A percentile compares a stretch with the other conserved stretches of the same genome.
phyloP scores from a whole-genome alignment of 2,113 vertebrate genomes.

The Corythaixoides concolor region DNA sequence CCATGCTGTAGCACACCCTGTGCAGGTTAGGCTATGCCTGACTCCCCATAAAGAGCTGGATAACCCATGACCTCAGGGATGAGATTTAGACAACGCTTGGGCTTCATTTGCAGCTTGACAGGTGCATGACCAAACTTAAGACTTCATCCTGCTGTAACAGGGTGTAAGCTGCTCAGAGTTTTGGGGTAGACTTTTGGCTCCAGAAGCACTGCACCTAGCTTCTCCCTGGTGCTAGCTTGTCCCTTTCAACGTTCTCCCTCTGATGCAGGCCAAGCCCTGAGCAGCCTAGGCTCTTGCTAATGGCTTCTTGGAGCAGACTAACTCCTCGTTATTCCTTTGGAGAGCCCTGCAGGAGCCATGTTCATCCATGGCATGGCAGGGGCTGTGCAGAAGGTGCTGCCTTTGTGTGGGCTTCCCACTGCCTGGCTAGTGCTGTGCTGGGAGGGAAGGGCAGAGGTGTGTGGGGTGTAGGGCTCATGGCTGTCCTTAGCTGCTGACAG shows the following conservation, averaged over 20 bases:
- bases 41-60: neutral
- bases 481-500: neutral
- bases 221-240: neutral
- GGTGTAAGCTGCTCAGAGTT: neutral
- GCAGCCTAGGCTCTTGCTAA: neutral
- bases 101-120: neutral
- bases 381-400: neutral
- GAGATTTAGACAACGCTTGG: neutral
- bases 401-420: fast-evolving
- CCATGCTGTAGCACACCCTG: neutral
- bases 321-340: neutral
- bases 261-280: neutral
- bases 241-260: neutral
- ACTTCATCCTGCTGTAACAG: neutral
- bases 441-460: neutral
- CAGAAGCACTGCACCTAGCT: neutral
- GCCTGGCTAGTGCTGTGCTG: neutral
- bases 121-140: neutral
- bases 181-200: neutral
- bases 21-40: neutral
- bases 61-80: neutral
- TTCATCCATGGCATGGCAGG: neutral
- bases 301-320: neutral
- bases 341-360: fast-evolving
- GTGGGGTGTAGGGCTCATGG: fast-evolving